phyloP scores from a whole-genome alignment of 2,888 invertebrate genomes.

The Oscheius sp. region DNA sequence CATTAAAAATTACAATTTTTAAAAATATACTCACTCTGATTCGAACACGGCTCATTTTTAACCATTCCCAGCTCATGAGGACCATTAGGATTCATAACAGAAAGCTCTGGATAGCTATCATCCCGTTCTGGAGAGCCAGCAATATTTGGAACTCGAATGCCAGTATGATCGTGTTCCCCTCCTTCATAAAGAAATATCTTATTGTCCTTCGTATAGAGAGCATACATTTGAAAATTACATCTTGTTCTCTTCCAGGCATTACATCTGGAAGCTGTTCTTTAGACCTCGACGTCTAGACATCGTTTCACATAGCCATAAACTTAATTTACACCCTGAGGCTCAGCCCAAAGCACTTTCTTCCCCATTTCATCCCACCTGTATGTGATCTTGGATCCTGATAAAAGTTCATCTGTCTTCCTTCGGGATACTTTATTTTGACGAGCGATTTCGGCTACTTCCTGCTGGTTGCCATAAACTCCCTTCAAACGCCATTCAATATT shows the following conservation, averaged over 20 bases:
- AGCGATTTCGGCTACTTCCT: not conserved
- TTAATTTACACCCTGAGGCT: too few species aligned
- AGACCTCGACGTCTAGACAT: too few species aligned
- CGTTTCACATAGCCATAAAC: too few species aligned
- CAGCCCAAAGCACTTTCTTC: not conserved
- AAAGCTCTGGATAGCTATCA: too few species aligned
- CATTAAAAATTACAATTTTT: not conserved
- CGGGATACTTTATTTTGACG: conserved; percentile 8
- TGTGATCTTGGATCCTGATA: conserved; percentile 13
- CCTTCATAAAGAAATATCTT: conserved; percentile 10
- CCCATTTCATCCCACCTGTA: not conserved
- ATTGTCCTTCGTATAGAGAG: not conserved
- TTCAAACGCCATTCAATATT: conserved; percentile 4
- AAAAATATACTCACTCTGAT: not conserved
- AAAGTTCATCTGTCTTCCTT: conserved; percentile 11
- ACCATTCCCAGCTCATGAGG: too few species aligned
- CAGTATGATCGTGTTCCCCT: conserved; percentile 11
- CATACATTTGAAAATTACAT: conserved; percentile 22
- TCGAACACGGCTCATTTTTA: not conserved
- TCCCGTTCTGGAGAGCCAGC: not conserved
- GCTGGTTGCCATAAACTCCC: not conserved
- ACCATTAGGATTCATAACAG: too few species aligned
- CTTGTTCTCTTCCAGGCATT: conserved; percentile 19
- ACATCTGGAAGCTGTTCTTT: conserved; percentile 1
- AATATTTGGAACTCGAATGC: not conserved